Percentiles rank a stretch among this genome's conserved stretches.
phyloP scores from a whole-genome alignment of 2,797 vertebrate species.

The Pagetopsis macropterus region DNA sequence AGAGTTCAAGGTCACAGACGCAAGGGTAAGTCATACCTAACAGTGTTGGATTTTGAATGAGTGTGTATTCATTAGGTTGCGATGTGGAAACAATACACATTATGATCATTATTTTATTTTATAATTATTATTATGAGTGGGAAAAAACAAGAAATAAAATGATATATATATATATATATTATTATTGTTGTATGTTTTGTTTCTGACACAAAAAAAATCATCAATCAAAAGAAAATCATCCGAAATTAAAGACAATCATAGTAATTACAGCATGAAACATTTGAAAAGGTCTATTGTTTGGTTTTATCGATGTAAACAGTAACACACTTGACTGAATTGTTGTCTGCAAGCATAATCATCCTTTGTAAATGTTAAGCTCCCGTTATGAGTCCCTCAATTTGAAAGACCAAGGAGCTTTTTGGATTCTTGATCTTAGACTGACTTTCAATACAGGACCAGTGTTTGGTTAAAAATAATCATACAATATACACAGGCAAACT shows the following conservation, averaged over 20 bases:
- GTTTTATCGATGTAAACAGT: background rate
- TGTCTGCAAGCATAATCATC: background rate
- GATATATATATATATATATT: too few species aligned
- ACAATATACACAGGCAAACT: background rate
- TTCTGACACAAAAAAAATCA: too few species aligned
- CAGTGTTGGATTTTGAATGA: background rate
- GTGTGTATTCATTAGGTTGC: background rate
- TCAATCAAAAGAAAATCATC: background rate
- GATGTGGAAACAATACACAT: background rate
- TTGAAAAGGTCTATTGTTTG: background rate
- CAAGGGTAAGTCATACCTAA: slow-evolving; percentile 87
- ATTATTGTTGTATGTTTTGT: too few species aligned
- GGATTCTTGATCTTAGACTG: background rate
- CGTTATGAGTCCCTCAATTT: background rate
- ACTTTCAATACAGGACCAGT: background rate
- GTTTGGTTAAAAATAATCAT: background rate
- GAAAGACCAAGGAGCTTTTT: background rate
- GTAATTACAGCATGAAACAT: background rate
- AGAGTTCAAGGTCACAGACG: slow-evolving; percentile 98
- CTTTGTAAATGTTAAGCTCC: background rate
- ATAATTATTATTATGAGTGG: too few species aligned
- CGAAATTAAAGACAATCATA: background rate
- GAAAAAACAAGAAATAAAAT: too few species aligned
- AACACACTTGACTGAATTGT: background rate
- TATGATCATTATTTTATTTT: background rate